Conservation (phyloP, 2,888 invertebrate genomes). For the Sminthurides aquaticus region DNA sequence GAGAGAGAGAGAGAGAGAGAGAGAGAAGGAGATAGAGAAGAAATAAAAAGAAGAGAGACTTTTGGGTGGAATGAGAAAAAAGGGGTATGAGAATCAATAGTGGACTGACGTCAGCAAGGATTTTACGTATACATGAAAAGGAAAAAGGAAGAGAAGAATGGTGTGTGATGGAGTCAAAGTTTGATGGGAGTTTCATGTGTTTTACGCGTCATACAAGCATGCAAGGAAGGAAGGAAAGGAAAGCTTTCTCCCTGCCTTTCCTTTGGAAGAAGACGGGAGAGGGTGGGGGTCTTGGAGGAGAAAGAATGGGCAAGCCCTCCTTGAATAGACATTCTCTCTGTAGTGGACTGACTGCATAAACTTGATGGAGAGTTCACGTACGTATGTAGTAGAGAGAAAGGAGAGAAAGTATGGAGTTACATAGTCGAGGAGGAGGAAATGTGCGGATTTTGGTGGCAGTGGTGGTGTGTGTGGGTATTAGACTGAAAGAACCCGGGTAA, state of each 20-base stretch:
- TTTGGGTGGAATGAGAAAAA: constrained; percentile 19
- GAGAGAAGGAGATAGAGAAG: neutral
- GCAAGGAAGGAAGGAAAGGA: neutral
- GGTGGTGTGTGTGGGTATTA: too few species aligned
- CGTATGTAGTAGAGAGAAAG: too few species aligned
- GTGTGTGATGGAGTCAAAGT: neutral
- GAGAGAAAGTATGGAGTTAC: too few species aligned
- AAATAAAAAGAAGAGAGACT: constrained; percentile 7
- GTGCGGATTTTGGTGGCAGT: too few species aligned
- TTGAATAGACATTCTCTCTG: too few species aligned
- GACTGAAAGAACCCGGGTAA: too few species aligned
- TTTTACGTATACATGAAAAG: constrained; percentile 27
- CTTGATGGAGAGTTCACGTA: too few species aligned
- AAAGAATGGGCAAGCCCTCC: neutral
- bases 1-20: too few species aligned
- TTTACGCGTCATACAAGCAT: neutral
- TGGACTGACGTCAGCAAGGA: constrained; percentile 37
- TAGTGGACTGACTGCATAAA: too few species aligned
- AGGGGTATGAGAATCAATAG: constrained; percentile 35
- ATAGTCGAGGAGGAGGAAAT: too few species aligned
- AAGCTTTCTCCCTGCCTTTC: constrained; percentile 1
- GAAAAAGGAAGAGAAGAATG: constrained; percentile 1
- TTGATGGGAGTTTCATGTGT: neutral
- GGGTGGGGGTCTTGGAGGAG: neutral
- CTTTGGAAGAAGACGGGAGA: neutral